Evolutionary conservation across 2,797 vertebrate genomes (phyloP), one percentile per base, ranked within the genome.

Genomic region (Pogonophryne albipinna): DNA sequence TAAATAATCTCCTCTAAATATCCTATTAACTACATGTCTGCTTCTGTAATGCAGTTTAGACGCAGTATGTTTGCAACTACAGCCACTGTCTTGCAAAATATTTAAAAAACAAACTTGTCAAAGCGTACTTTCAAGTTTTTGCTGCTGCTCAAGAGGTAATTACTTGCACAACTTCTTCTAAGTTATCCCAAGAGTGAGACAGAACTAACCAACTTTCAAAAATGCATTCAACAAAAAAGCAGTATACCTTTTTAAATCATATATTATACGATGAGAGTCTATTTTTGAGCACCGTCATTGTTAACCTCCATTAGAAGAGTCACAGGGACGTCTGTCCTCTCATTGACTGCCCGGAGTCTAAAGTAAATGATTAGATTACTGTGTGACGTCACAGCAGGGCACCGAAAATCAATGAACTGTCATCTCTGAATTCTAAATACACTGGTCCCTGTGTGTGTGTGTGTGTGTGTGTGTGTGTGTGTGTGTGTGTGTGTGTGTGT

Each of bases 351-450:
- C 75, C 74, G 67, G 68, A 86, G 73, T 80, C 84, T 71, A 76
- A 82, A 66, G 71, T 82, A 71, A 80, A 79, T 66, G 58, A 87
- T 89, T 84, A 78, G 53, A 88, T 89, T 83, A 83, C 57, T 20
- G 62, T 46, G 75, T 90, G 89, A 92, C 78, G 75, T 90, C 89
- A 89, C 74, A 53, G 34, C 42, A 9, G 15, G 10, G 59, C 70
- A n/a, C 69, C 68, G 67, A 62, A 83, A 79, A 89, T 89, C 88
- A 83, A 89, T 89, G 80, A 23, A 61, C 82, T 73, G 79, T 82
- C 78, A 74, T 84, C 72, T 67, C 76, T 85, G 88, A 86, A 89
- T 90, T 82, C 82, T 87, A 79, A 90, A 83, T 9, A 82, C 85
- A 73, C 69, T 6, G 41, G 75, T 83, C 80, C 61, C 64, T 65